phyloP scores from a whole-genome alignment of 1,140 invertebrate genomes.

The Hyles vespertilio region DNA sequence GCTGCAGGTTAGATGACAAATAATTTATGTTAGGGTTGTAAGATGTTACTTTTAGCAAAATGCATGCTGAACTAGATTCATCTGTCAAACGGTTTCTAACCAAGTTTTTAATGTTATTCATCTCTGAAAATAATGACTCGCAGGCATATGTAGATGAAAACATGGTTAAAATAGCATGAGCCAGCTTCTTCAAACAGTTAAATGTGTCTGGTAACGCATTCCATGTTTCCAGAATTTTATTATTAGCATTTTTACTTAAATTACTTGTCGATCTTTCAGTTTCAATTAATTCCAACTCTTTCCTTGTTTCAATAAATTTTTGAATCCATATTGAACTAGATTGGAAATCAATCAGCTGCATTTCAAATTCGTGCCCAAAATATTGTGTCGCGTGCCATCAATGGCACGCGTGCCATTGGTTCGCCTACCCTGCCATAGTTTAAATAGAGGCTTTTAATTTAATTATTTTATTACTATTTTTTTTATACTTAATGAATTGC shows the following conservation, averaged over 20 bases:
- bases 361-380: constrained; percentile 42
- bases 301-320: constrained; percentile 27
- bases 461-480: too few relatives aligned
- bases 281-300: constrained; percentile 28
- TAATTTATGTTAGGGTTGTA: too few relatives aligned
- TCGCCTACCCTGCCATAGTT: too few relatives aligned
- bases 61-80: constrained; percentile 3
- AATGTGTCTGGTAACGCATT: constrained; percentile 12
- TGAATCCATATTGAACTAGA: constrained; percentile 19
- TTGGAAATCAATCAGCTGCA: constrained; percentile 32
- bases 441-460: too few relatives aligned
- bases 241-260: neutral
- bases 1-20: too few relatives aligned
- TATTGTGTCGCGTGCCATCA: too few relatives aligned
- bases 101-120: constrained; percentile 35
- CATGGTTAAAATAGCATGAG: constrained; percentile 33
- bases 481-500: too few relatives aligned
- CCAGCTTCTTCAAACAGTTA: constrained; percentile 29
- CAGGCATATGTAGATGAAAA: constrained; percentile 30
- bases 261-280: constrained; percentile 3
- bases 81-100: constrained; percentile 31
- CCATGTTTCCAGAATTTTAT: too few relatives aligned
- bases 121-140: constrained; percentile 35
- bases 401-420: too few relatives aligned
- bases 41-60: neutral